Percentiles rank a stretch among this genome's conserved stretches.
Evolutionary conservation across 2,113 vertebrate species (phyloP).

Genomic region (Thinocorus orbignyianus): DNA sequence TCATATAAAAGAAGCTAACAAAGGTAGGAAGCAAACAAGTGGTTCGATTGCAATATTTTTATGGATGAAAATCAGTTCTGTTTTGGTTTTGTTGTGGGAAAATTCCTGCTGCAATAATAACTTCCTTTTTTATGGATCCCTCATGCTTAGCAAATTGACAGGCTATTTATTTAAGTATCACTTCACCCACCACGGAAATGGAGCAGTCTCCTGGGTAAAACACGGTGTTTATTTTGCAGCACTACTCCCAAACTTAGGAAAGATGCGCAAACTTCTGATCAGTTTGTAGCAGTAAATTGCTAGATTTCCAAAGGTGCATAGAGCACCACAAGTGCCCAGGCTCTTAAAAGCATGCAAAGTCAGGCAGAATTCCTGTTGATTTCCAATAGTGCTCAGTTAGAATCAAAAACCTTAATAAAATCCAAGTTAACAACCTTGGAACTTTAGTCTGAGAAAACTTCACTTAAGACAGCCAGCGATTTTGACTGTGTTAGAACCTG

Average conservation of each 20-base stretch:
- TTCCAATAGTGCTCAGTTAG: not conserved
- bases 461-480: not conserved
- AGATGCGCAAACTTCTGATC: not conserved
- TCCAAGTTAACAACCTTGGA: not conserved
- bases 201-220: not conserved
- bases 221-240: not conserved
- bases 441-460: not conserved
- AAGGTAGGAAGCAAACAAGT: conserved; percentile 44
- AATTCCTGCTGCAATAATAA: conserved; percentile 40
- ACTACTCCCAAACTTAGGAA: not conserved
- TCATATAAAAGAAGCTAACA: not conserved
- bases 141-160: conserved; percentile 42
- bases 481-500: not conserved
- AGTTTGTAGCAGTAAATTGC: not conserved
- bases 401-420: not conserved
- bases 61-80: not conserved
- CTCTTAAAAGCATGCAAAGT: not conserved
- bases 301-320: not conserved
- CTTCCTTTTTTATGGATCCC: conserved; percentile 61
- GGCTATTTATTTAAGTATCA: conserved; percentile 5
- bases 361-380: not conserved
- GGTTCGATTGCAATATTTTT: not conserved
- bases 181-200: conserved; percentile 15
- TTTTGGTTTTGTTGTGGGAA: conserved; percentile 63
- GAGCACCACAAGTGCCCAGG: not conserved